phyloP scores from a whole-genome alignment of 2,888 invertebrate genomes.

The Cheilosia soror region DNA sequence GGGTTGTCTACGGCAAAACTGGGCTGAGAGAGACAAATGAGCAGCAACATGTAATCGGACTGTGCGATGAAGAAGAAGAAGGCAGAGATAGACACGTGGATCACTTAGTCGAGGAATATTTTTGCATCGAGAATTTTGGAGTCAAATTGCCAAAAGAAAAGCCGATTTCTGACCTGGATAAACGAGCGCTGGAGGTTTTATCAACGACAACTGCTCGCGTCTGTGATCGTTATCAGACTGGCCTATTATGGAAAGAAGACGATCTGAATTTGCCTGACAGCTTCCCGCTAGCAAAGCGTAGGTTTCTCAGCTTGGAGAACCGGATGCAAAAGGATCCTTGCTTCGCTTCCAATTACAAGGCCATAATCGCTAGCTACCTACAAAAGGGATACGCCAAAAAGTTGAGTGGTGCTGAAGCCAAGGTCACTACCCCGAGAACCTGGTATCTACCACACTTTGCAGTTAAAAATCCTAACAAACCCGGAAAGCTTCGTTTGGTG shows the following conservation, averaged over 20 bases:
- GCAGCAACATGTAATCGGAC: not conserved
- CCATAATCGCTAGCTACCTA: constrained; percentile 44
- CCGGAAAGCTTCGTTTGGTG: constrained; percentile 77
- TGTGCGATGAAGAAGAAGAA: not conserved
- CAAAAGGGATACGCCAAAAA: constrained; percentile 52
- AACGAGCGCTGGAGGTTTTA: constrained; percentile 14
- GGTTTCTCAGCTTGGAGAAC: constrained; percentile 45
- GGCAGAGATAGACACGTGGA: not conserved
- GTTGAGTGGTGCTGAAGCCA: constrained; percentile 28
- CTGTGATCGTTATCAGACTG: not conserved
- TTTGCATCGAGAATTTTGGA: constrained; percentile 31
- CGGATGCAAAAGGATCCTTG: constrained; percentile 45
- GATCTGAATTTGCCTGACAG: constrained; percentile 45
- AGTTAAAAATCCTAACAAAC: constrained; percentile 76
- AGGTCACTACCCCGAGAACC: constrained; percentile 40
- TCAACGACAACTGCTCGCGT: not conserved
- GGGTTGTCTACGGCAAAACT: constrained; percentile 26
- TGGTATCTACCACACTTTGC: constrained; percentile 78
- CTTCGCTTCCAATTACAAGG: constrained; percentile 42
- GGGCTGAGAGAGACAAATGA: too few species aligned
- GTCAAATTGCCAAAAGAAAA: constrained; percentile 9
- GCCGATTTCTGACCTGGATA: not conserved
- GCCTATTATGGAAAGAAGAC: constrained; percentile 57
- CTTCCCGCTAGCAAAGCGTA: constrained; percentile 40
- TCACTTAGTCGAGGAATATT: constrained; percentile 17